Percentiles rank a stretch among this genome's conserved stretches.
Conservation (phyloP, 2,888 invertebrate species). For the Balanococcus diminutus region DNA sequence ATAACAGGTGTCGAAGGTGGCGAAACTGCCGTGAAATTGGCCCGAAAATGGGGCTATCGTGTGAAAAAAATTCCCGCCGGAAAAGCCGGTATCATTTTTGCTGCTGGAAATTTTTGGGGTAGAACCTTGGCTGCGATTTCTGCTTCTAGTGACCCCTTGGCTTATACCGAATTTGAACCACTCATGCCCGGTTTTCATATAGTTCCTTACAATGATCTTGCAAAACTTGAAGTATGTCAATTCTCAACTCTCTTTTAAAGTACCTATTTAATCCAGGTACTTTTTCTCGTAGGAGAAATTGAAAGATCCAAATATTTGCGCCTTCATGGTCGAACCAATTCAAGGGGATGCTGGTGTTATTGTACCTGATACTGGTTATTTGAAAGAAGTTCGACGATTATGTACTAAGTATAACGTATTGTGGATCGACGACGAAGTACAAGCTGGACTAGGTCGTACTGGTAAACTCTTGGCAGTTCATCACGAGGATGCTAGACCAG, state of each 20-base stretch:
- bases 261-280: no score
- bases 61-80: conserved; percentile 83
- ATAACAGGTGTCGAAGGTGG: conserved; percentile 83
- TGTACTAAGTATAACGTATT: conserved; percentile 89
- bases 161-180: conserved; percentile 87
- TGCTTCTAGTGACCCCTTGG: conserved; percentile 83
- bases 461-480: conserved; percentile 86
- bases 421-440: conserved; percentile 95
- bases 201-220: conserved; percentile 83
- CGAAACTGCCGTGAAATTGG: conserved; percentile 91
- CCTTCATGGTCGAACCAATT: conserved; percentile 97
- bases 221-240: conserved; percentile 77
- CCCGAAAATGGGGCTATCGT: conserved; percentile 90
- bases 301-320: conserved; percentile 83
- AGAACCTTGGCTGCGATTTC: conserved; percentile 89
- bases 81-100: conserved; percentile 87
- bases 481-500: conserved; percentile 86
- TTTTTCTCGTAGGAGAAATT: conserved; percentile 66
- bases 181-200: conserved; percentile 89
- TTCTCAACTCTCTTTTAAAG: no score
- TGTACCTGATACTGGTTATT: conserved; percentile 84
- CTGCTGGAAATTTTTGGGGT: conserved; percentile 95
- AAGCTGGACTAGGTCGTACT: conserved; percentile 90
- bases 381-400: conserved; percentile 78
- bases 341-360: conserved; percentile 96